These are phyloP conservation scores for Neotragus pygmaeus DNA, from an alignment of 2,113 vertebrate genomes.

Conservation along the genomic window DNA sequence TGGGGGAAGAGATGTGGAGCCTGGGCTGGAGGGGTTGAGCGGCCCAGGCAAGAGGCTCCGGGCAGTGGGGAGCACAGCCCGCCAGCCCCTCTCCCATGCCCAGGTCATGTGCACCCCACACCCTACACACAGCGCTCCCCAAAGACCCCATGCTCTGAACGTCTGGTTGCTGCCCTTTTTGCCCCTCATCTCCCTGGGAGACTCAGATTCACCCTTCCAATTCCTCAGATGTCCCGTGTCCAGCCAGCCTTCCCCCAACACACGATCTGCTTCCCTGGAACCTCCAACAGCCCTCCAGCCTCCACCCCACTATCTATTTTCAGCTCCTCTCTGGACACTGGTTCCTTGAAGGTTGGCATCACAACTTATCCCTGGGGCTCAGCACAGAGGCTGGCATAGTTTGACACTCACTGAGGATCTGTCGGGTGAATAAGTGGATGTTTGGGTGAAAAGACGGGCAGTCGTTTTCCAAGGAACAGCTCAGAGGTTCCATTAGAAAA, in stretches of 20 bases:
- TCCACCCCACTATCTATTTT: background rate
- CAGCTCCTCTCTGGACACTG: rapidly evolving
- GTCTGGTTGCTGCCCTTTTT: background rate
- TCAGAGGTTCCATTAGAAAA: background rate
- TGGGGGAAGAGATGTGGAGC: background rate
- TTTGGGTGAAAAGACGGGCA: background rate
- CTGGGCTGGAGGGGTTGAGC: too few relatives aligned
- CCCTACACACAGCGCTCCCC: background rate
- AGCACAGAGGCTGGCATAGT: background rate
- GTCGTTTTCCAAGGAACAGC: background rate
- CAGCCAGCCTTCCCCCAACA: background rate
- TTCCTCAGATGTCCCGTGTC: background rate
- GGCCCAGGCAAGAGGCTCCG: rapidly evolving
- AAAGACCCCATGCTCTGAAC: background rate
- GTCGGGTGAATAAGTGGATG: background rate
- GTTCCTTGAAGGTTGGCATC: background rate
- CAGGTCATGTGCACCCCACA: rapidly evolving
- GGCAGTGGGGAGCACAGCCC: background rate
- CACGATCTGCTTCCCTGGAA: rapidly evolving
- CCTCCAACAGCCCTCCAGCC: background rate
- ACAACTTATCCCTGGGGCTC: rapidly evolving
- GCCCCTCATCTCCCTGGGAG: background rate
- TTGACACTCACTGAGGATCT: background rate
- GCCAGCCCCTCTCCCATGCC: background rate
- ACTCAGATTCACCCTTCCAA: background rate